Evolutionary conservation across 2,113 vertebrate genomes (phyloP), one percentile per base, ranked within the genome.

Genomic region (Chaetodon auriga): DNA sequence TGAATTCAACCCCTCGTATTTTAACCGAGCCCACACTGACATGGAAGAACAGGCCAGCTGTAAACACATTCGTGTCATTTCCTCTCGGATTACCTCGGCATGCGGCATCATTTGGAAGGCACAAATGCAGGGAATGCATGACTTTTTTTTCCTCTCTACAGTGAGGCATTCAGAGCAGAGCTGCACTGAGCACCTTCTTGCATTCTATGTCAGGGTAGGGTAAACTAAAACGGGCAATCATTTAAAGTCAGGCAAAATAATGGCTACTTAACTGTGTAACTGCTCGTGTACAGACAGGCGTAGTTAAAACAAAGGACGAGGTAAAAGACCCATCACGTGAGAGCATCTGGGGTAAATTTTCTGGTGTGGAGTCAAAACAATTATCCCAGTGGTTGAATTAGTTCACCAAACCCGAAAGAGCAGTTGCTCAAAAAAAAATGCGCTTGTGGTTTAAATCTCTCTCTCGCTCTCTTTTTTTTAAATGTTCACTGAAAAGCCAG

Each of bases 51-150:
- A 74, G 87, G 86, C 74, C 87, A 87, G 90, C 82, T 90, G 92
- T 92, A 93, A 92, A 93, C 90, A 92, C 86, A 78, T 90, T 91
- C 88, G 88, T 92, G 90, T 89, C 85, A 92, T 92, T 93, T 92
- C 92, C 91, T 94, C 92, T 93, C 78, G 36, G 90, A 90, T 93
- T 90, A 89, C 89, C 80, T 18, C 65, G 92, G 90, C 89, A 90
- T 89, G 90, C 45, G 68, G 87, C 72, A 86, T 93, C 76, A 85
- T 75, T 90, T 65, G 78, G 70, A 81, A 62, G 77, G 76, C 63
- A 82, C 86, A 85, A 90, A 91, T 80, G 81, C 62, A 30, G 69
- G 82, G 86, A 94, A 92, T 92, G 90, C 81, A 85, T 80, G 80
- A 6, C 74, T 88, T 80, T 0, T 0, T 54, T 88, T 82, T 57